Percentiles rank a stretch among this genome's conserved stretches.
Conservation (phyloP, 2,888 invertebrate genomes). For the Anticlea derivata region DNA sequence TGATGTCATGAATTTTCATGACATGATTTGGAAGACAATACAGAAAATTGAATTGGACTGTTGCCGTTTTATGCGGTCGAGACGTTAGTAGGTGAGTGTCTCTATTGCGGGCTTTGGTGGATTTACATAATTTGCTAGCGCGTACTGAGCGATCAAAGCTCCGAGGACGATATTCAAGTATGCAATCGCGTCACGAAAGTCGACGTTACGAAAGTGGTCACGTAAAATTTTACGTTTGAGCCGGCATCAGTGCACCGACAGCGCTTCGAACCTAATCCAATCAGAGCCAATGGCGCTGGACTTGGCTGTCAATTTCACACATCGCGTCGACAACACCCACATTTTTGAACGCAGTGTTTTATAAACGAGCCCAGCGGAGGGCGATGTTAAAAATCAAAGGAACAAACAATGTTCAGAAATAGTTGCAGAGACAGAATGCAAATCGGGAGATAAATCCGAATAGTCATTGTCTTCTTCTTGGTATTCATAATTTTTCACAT, state of each 20-base stretch:
- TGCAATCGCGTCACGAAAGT: conserved; percentile 71
- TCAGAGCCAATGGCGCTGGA: conserved; percentile 74
- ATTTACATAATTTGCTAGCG: conserved; percentile 71
- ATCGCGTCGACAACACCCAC: conserved; percentile 44
- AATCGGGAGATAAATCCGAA: no score
- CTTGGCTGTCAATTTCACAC: conserved; percentile 73
- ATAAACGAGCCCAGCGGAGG: conserved; percentile 8
- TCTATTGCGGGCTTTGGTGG: conserved; percentile 55
- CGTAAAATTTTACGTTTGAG: conserved; percentile 82
- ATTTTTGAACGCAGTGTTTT: conserved; percentile 24
- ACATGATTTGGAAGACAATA: conserved; percentile 38
- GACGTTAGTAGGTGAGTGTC: conserved; percentile 50
- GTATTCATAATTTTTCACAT: no score
- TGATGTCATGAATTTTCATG: conserved; percentile 14
- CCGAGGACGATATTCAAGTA: conserved; percentile 57
- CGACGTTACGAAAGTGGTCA: conserved; percentile 78
- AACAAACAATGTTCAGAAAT: no score
- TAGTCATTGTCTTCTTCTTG: no score
- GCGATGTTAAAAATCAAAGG: background rate
- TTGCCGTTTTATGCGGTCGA: conserved; percentile 42
- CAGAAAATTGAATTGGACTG: conserved; percentile 45
- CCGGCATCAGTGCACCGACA: conserved; percentile 68
- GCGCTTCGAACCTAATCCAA: conserved; percentile 79
- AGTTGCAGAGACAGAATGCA: no score
- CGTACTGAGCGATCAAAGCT: conserved; percentile 61